Base-by-base conservation (phyloP, 2,113 vertebrate species). In the Romanogobio albipinnatus region DNA sequence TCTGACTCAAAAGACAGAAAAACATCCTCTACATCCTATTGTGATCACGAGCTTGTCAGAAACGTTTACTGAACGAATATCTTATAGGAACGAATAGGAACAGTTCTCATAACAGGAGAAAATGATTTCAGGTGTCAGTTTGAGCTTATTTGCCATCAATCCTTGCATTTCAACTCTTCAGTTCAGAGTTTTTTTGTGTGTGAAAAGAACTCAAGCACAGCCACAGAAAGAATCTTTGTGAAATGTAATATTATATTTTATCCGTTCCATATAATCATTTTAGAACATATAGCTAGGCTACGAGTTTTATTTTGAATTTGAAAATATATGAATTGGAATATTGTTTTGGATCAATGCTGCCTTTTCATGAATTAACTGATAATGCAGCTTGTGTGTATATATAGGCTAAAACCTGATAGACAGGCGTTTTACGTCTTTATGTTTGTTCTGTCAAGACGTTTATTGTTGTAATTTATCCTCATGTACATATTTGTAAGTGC, bases 1-100 rank as follows among this genome's bases (percentile, higher is more conserved):
- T 80, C 77, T 82, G 86, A 85, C 84, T 56, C 86, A 87, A 82
- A 56, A 39, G 86, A 88, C 15, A 45, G 24, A 73, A 81, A 58
- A 76, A 66, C 66, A 26, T 51, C 79, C 26, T n/a, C n/a, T n/a
- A n/a, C n/a, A n/a, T n/a, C n/a, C n/a, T n/a, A n/a, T n/a, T n/a
- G n/a, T n/a, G 19, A 53, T 14, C 26, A 22, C 0, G 56, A 61
- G 36, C 6, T 59, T 61, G 22, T 33, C 47, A 59, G 26, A 76
- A 76, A 73, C n/a, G 19, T 85, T 75, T 62, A 26, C 8, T 3
- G 1, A 51, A 51, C 43, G 43, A 81, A 81, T 49, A 3, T 51
- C 45, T 36, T n/a, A 14, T 8, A 51, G 9, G 36, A 68, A 66
- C 45, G 26, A n/a, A 80, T 29, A 29, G 29, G 29, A 51, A 14